Base-by-base conservation (phyloP, 64 coral and sea anemone species). In the Anthopleura sola region DNA sequence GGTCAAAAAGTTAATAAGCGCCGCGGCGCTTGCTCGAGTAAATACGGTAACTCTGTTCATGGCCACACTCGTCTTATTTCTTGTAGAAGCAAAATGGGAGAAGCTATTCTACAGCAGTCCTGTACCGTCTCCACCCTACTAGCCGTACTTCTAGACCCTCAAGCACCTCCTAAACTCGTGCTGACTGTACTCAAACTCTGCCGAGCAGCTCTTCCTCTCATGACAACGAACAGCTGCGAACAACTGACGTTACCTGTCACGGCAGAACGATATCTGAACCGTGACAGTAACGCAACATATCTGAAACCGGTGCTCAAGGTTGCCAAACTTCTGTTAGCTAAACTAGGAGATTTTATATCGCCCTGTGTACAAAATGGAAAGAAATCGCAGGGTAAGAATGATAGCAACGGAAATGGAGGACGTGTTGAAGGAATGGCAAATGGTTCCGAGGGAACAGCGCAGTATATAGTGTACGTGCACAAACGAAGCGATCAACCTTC, bases 51-150 rank as follows among this genome's bases (percentile, higher is more conserved):
- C n/a, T n/a, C n/a, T n/a, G n/a, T n/a, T n/a, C n/a, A n/a, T n/a
- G n/a, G n/a, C n/a, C n/a, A 62, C 23, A 14, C 3, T 6, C 58
- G 24, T 62, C 58, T 24, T 6, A 9, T 11, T 62, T 53, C 86
- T 37, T 51, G 28, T 85, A 99, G 97, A 58, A 99, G 97, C 33
- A 91, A 95, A 76, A 88, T 99, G 56, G 97, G 97, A 21, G 87
- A 95, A 66, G 93, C 89, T 47, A 94, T 99, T 75, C 56, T 99
- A 40, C 90, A 86, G 19, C 89, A 99, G 53, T 89, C 97, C 24
- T 88, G 90, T 54, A 99, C 88, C 36, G 88, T 95, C 80, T 95
- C 93, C 49, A 99, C 93, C 37, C 93, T 99, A 38, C 85, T 99
- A 16, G 79, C 97, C 55, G 80, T 95, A 3, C 80, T 99, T 36